Evolutionary conservation across 2,888 invertebrate genomes (phyloP), one percentile per base, ranked within the genome.

Genomic region (Salticus scenicus): DNA sequence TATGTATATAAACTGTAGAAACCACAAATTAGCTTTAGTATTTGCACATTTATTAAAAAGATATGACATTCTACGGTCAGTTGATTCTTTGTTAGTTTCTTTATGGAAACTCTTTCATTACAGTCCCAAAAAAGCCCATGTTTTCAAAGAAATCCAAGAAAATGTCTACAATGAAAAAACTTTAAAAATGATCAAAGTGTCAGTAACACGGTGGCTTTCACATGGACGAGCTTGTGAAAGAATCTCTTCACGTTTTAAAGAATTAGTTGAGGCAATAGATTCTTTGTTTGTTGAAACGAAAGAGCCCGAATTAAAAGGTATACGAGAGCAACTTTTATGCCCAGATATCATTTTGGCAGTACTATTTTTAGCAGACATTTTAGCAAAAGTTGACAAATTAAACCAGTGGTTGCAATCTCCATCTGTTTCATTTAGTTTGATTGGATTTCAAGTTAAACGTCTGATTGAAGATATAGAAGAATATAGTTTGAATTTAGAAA

Each of bases 101-200:
- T 20, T 57, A 20, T 57, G 57, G 57, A 57, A 57, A 57, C 20
- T 57, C 0, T 57, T 63, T n/a, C 63, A 63, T 27, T 63, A 63
- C 24, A 63, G 63, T 24, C 24, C n/a, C 0, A 17, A 63, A 63
- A 63, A 63, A 7, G 24, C 24, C 20, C 5, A 57, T 1, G 10
- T 57, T n/a, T 57, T 63, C 1, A 63, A 63, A 27, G 28, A 27
- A 4, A 63, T 63, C 24, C 63, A 63, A 63, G 63, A n/a, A 4
- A 63, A 63, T 63, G 63, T 63, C 0, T 63, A 63, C 27, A 63
- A 63, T 27, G 12, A 10, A 63, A 27, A 7, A 5, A 4, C 24
- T 0, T 0, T 63, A n/a, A 63, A 63, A 63, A 63, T 63, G 24
- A 27, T 27, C 5, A n/a, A 57, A 57, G 27, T 63, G 1, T 63